Base-by-base conservation (phyloP, 2,888 invertebrate species). In the Ecdyonurus torrentis region DNA sequence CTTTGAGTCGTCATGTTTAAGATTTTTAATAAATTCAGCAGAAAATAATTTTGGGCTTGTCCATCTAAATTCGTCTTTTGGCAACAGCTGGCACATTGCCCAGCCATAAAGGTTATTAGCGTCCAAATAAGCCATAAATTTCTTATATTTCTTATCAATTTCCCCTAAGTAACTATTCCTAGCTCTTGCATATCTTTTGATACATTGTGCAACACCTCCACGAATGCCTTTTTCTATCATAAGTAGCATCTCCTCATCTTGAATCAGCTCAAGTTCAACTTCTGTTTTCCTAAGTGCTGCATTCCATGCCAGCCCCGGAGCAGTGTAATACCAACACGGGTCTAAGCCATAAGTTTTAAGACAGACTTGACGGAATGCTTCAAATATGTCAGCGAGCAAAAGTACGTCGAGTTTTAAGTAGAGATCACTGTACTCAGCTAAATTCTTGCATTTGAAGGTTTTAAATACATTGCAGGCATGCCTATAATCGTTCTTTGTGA, bases 381-480 rank as follows among this genome's bases (percentile, higher is more conserved):
- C 74, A 65, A 73, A 73, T 3, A 74, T 66, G 61, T 74, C 74
- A 2, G 70, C 68, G 25, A 72, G 63, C 2, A 74, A 64, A 18
- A 73, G 63, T 1, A 74, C 69, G 66, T 75, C 73, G 1, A 70
- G 70, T 67, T 71, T 72, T 24, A 74, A 58, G 64, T 74, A 74
- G 2, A 73, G 23, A 37, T 73, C 70, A 2, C 68, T 67, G 64
- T 74, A 75, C 63, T 73, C 71, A 1, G 69, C 69, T 22, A 74
- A 63, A 25, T 65, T 71, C 53, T 67, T 62, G 25, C 70, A 68
- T 1, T 69, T 58, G 61, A 75, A 74, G 23, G 58, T 63, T 1
- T 66, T 23, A 5, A 5, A 37, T 37, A 37, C 37, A 10, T 37
- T 37, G 7, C 5, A 15, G 5, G 37, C 37, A 37, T 37, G 37